Evolutionary conservation across 2,113 vertebrate species (phyloP).

Genomic region (Tachycineta bicolor): DNA sequence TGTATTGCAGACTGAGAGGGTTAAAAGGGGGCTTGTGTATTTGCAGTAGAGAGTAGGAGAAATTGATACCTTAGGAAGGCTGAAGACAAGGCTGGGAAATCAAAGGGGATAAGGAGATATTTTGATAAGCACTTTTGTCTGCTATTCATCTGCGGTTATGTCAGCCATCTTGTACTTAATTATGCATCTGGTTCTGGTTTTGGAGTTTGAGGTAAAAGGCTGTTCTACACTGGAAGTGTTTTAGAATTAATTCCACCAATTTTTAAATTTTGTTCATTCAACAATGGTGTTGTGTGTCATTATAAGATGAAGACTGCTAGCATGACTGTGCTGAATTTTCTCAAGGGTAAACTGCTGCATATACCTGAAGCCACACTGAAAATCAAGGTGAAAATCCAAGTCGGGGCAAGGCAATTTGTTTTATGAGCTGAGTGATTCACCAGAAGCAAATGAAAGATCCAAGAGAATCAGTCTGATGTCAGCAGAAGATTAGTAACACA

Average conservation of each 20-base stretch:
- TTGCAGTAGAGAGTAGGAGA: background rate
- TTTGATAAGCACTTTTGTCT: background rate
- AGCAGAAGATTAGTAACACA: constrained; percentile 59
- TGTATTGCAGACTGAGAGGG: background rate
- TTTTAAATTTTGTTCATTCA: background rate
- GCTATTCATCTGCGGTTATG: background rate
- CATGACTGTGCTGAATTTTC: constrained; percentile 26
- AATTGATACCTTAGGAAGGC: background rate
- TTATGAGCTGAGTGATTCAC: constrained; percentile 57
- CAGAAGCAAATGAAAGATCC: constrained; percentile 43
- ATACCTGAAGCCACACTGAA: constrained; percentile 17
- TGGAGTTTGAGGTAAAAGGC: background rate
- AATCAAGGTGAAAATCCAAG: constrained; percentile 31
- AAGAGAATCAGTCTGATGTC: constrained; percentile 50
- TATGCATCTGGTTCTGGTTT: background rate
- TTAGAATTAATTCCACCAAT: background rate
- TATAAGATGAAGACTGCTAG: background rate
- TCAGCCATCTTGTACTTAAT: background rate
- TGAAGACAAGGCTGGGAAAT: background rate
- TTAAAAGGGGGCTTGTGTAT: background rate
- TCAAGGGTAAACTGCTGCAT: background rate
- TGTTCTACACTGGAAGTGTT: background rate
- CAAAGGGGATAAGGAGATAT: background rate
- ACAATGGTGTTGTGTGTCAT: background rate
- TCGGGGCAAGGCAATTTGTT: constrained; percentile 43